Conservation (phyloP, 2,113 vertebrate species). For the Ameiurus melas region DNA sequence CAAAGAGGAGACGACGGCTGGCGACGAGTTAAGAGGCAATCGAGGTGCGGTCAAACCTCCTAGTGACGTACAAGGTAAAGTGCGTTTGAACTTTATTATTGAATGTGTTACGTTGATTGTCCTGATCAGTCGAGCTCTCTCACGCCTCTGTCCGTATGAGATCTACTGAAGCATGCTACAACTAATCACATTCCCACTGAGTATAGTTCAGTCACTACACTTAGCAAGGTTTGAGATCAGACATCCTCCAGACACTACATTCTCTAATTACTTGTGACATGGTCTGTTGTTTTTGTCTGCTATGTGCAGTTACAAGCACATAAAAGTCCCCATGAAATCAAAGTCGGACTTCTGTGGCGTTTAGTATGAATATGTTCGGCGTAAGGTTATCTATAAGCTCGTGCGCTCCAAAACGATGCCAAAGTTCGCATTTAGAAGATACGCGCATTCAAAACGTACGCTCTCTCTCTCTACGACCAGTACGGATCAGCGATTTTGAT, state of each 20-base stretch:
- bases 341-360: too few species aligned
- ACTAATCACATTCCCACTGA: too few species aligned
- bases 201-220: not conserved
- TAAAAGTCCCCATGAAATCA: not conserved
- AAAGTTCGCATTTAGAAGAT: too few species aligned
- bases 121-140: not conserved
- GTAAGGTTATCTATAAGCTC: too few species aligned
- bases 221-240: not conserved
- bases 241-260: not conserved
- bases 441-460: too few species aligned
- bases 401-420: too few species aligned
- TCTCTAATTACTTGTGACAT: not conserved
- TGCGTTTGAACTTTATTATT: not conserved
- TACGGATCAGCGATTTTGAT: too few species aligned
- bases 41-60: slow-evolving; percentile 31
- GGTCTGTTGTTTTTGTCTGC: not conserved
- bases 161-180: not conserved
- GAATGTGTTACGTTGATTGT: not conserved
- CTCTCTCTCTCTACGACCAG: too few species aligned
- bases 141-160: not conserved
- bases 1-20: slow-evolving; percentile 76
- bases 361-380: too few species aligned
- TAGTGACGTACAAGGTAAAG: slow-evolving; percentile 50
- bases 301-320: not conserved
- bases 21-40: slow-evolving; percentile 49